Evolutionary conservation across 1,140 invertebrate species (phyloP).

Genomic region (Magallana angulata): DNA sequence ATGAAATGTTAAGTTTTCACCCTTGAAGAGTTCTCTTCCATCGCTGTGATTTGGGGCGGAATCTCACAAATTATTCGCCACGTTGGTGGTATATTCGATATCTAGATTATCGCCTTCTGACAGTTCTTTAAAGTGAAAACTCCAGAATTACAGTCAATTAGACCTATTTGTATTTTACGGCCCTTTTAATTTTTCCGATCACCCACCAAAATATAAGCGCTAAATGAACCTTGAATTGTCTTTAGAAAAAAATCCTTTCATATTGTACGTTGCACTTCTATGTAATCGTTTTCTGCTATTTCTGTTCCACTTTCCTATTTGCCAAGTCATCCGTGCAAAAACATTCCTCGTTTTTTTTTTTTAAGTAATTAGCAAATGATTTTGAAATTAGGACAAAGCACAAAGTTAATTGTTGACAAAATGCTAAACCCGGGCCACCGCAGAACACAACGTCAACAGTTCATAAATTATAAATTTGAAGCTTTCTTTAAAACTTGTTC

Average conservation of each 20-base stretch:
- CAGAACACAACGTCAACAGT: background rate
- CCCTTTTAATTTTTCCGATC: background rate
- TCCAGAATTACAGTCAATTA: slow-evolving; percentile 3
- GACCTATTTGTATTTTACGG: background rate
- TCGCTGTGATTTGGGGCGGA: too few relatives aligned
- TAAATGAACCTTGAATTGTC: background rate
- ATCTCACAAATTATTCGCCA: too few relatives aligned
- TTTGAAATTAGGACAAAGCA: background rate
- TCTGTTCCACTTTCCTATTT: background rate
- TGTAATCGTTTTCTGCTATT: too few relatives aligned
- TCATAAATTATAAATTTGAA: slow-evolving; percentile 9
- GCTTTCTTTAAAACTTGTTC: background rate
- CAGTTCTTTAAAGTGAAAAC: background rate
- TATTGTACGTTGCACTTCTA: background rate
- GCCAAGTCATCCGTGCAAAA: background rate
- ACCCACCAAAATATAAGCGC: background rate
- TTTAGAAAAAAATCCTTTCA: background rate
- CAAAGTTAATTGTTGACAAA: background rate
- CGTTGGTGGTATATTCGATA: too few relatives aligned
- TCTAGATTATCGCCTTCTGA: background rate
- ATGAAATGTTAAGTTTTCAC: too few relatives aligned
- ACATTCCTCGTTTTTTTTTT: too few relatives aligned
- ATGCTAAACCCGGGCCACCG: background rate
- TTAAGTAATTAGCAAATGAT: too few relatives aligned
- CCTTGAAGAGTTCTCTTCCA: too few relatives aligned